Base-by-base conservation (phyloP, 64 coral and sea anemone genomes). In the Trachythela sp. region DNA sequence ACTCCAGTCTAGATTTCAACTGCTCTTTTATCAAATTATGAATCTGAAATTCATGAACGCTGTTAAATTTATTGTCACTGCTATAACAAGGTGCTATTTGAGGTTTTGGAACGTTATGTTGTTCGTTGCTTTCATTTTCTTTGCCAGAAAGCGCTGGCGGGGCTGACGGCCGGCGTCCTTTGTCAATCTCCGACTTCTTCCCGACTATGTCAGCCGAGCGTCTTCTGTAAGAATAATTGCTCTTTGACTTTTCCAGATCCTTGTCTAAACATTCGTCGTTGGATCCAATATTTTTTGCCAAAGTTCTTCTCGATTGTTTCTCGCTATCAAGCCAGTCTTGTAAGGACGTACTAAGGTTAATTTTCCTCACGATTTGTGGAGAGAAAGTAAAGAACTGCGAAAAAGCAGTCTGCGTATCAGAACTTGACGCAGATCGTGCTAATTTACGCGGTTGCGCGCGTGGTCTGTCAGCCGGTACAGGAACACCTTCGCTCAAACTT, bases 311-410 rank as follows among this genome's bases (percentile, higher is more conserved):
- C 33, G 75, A 80, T 39, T 34, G 8, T 80, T 80, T 80, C 9
- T 80, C 33, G 75, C 34, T 80, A 6, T 39, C 75, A 80, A 80
- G 75, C 75, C 75, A 80, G 34, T 80, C 75, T 37, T 37, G 75
- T 37, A 80, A 29, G 15, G 75, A 80, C 9, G 75, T 80, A 39
- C 34, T 13, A 7, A 80, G 37, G 75, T 39, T 80, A 17, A 39
- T 80, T 80, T 80, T 80, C 7, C 75, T 20, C 75, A 80, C 75
- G 9, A 80, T 37, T 80, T 37, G 8, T 20, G 75, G 75, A 8
- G 75, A 80, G 75, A 80, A 80, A 37, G 31, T 37, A 9, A 80
- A 30, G 27, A 39, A 37, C 30, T 35, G 75, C 37, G 75, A 39
- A 29, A 39, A 14, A 29, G 75, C 75, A 17, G 31, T 80, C 8